Conservation (phyloP, 2,113 vertebrate species). For the Scopus umbretta region DNA sequence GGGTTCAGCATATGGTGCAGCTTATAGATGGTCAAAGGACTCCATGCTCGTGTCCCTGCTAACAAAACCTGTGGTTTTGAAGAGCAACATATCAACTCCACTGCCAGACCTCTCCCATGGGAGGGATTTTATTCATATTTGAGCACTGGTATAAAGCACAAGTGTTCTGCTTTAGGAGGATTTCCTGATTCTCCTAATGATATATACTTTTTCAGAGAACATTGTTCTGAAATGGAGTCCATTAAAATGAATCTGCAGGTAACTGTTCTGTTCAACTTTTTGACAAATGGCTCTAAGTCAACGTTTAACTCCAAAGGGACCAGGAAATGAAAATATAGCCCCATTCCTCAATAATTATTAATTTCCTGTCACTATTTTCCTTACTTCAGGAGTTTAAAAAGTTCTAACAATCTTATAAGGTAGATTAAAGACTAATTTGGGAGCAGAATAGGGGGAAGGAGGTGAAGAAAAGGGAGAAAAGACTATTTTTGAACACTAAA, state of each 20-base stretch:
- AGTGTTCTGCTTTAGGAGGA: not conserved
- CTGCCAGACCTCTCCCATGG: not conserved
- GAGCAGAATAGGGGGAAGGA: not conserved
- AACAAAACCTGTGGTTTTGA: not conserved
- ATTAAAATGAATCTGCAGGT: slow-evolving; percentile 9
- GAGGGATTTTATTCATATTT: not conserved
- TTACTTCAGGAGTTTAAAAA: slow-evolving; percentile 23
- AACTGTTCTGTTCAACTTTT: not conserved
- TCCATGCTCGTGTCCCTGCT: not conserved
- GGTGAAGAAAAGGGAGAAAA: not conserved
- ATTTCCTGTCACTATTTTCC: slow-evolving; percentile 55
- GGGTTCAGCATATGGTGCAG: not conserved
- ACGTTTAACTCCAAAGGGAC: not conserved
- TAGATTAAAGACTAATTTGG: slow-evolving; percentile 50
- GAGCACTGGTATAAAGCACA: not conserved
- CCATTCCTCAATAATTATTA: slow-evolving; percentile 54
- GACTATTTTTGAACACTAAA: slow-evolving; percentile 32
- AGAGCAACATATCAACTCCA: not conserved
- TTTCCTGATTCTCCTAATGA: not conserved
- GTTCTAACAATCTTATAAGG: not conserved
- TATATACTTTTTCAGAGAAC: not conserved
- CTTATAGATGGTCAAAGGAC: not conserved
- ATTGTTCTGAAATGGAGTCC: not conserved
- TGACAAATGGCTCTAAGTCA: slow-evolving; percentile 11
- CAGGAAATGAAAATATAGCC: slow-evolving; percentile 46